phyloP scores from a whole-genome alignment of 2,113 vertebrate genomes.

The Alces alces region DNA sequence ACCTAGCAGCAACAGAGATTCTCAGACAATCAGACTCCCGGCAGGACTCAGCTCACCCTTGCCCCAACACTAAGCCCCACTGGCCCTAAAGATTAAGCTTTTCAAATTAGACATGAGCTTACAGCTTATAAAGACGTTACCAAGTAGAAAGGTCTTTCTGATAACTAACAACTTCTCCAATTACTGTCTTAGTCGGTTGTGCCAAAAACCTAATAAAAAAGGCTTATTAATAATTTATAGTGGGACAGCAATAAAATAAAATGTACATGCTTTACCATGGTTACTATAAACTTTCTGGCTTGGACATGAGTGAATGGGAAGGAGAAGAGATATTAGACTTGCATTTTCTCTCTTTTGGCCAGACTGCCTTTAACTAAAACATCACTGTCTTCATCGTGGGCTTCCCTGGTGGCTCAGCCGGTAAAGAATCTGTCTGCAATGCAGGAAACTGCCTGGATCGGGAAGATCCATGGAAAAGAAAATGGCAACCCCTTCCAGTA shows the following conservation, averaged over 20 bases:
- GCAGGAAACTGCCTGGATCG: neutral
- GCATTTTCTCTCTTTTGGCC: neutral
- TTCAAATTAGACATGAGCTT: neutral
- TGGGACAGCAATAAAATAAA: neutral
- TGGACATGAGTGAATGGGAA: neutral
- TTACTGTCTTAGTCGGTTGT: neutral
- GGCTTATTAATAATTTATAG: conserved; percentile 32
- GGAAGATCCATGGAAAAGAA: neutral
- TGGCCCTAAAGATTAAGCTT: neutral
- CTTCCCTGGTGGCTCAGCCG: neutral
- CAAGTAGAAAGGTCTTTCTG: neutral
- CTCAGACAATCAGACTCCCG: neutral
- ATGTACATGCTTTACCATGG: neutral
- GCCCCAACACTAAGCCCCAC: neutral
- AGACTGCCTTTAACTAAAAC: neutral
- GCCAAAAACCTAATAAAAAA: neutral
- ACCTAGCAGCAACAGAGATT: neutral
- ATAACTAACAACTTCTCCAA: conserved; percentile 4
- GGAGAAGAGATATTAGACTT: neutral
- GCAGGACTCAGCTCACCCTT: neutral
- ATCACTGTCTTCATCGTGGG: neutral
- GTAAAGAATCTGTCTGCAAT: neutral
- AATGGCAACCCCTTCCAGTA: neutral
- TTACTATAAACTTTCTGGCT: conserved; percentile 14
- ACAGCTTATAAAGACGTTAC: neutral